Evolutionary conservation across 64 coral and sea anemone species (phyloP), one percentile per base, ranked within the genome.

Genomic region (Stichodactyla helianthus): DNA sequence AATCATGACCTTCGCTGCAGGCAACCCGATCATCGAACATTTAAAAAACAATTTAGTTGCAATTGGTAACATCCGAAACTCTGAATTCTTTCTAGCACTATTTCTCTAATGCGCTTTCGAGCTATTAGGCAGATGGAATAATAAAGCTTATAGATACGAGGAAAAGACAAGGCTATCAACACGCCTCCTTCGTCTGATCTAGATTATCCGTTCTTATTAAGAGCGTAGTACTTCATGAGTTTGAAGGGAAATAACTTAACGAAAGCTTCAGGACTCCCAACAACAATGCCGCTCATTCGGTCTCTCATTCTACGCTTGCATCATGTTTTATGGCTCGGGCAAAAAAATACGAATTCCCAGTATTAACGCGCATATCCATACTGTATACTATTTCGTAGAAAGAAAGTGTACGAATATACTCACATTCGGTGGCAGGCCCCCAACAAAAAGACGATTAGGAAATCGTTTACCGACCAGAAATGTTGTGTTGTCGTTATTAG

Each of bases 391-490:
- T 44, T 44, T 44, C 35, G 35, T 44, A 44, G 35, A 1, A 44
- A 44, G 35, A 1, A 44, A 44, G 35, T 44, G 35, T 44, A 44
- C 27, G 52, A 57, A 9, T 56, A 86, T 61, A 79, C 8, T 10
- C 77, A 92, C 90, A 20, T 81, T 55, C 0, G 80, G 16, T 0
- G 90, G 90, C 0, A 92, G 55, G 6, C 90, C 90, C 71, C 90
- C 90, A 5, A 92, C 90, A 56, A 92, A 92, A 13, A 92, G 28
- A 5, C 85, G 77, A 58, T 92, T 92, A 16, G n/a, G 51, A 50
- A 58, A 92, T 56, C 90, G 8, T 8, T 68, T 82, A 10, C 90
- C 90, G 4, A 87, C 79, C 0, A 92, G 52, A 56, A 80, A 92
- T 0, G 90, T 92, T 31, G 68, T 11, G 25, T 9, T 74, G 12